Percentiles rank a stretch among this genome's conserved stretches.
Conservation (phyloP, 2,888 invertebrate genomes). For the Hirtodrosophila duncani region DNA sequence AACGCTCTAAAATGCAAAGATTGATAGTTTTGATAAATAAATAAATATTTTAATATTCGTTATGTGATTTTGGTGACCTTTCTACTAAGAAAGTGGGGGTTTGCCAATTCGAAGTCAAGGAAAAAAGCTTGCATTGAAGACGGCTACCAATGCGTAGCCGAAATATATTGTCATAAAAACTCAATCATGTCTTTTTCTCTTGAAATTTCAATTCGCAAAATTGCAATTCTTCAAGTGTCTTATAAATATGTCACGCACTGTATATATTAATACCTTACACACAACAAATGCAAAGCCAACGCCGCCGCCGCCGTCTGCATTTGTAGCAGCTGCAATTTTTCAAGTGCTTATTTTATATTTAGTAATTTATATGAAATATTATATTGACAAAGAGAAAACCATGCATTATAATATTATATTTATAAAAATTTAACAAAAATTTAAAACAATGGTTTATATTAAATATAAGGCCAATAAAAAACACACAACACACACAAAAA, state of each 20-base stretch:
- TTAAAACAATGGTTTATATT: conserved; percentile 45
- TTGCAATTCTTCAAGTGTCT: background rate
- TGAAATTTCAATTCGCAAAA: too few relatives aligned
- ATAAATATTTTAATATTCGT: too few relatives aligned
- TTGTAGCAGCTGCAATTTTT: conserved; percentile 65
- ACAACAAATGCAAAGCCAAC: too few relatives aligned
- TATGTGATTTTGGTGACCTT: too few relatives aligned
- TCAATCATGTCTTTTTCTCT: too few relatives aligned
- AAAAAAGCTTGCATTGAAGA: too few relatives aligned
- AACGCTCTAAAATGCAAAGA: too few relatives aligned
- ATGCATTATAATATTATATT: conserved; percentile 44
- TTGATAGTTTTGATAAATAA: too few relatives aligned
- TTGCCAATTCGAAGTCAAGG: too few relatives aligned
- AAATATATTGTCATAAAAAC: too few relatives aligned
- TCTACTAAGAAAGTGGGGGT: too few relatives aligned
- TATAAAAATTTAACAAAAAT: conserved; percentile 37
- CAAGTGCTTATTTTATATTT: conserved; percentile 69
- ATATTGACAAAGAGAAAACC: conserved; percentile 23
- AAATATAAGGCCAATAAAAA: conserved; percentile 40
- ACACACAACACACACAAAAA: conserved; percentile 39
- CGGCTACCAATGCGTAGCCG: too few relatives aligned
- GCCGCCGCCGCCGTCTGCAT: conserved; percentile 42
- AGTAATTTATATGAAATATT: conserved; percentile 64
- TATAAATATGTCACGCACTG: background rate
- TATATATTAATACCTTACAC: conserved; percentile 1